Conservation (phyloP, 2,888 invertebrate species). For the Stenchaetothrips biformis region DNA sequence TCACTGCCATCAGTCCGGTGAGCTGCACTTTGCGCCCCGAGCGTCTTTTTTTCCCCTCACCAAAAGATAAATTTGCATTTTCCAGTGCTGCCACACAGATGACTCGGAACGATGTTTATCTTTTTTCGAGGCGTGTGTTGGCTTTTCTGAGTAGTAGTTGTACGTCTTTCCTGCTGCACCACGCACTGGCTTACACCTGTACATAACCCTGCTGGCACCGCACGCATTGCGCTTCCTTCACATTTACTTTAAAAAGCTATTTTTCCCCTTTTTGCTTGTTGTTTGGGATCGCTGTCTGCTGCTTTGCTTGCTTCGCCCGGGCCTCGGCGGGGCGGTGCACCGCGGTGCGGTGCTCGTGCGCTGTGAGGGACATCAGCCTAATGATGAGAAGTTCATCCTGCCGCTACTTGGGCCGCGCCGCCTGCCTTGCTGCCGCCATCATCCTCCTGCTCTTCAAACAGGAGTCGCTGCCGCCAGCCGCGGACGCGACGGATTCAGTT, state of each 20-base stretch:
- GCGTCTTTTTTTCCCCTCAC: background rate
- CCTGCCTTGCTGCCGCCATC: no score
- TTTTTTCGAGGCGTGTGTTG: background rate
- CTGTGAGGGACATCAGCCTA: background rate
- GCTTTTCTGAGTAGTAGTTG: background rate
- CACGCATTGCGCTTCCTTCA: no score
- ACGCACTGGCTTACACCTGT: no score
- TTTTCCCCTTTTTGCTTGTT: background rate
- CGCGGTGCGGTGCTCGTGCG: no score
- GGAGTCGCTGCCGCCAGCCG: no score
- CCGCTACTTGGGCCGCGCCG: background rate
- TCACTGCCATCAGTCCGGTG: constrained; percentile 19
- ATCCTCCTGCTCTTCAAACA: no score
- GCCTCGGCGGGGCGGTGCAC: no score
- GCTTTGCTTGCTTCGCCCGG: background rate
- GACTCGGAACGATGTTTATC: background rate
- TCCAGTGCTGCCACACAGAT: background rate
- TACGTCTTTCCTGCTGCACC: background rate
- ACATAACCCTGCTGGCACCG: no score
- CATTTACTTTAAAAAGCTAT: background rate
- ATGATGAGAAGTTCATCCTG: background rate
- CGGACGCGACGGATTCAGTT: no score
- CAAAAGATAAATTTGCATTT: background rate
- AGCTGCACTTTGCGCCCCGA: background rate
- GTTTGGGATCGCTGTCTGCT: background rate